Conservation (phyloP, 2,888 invertebrate species). For the Platypus cylindrus region DNA sequence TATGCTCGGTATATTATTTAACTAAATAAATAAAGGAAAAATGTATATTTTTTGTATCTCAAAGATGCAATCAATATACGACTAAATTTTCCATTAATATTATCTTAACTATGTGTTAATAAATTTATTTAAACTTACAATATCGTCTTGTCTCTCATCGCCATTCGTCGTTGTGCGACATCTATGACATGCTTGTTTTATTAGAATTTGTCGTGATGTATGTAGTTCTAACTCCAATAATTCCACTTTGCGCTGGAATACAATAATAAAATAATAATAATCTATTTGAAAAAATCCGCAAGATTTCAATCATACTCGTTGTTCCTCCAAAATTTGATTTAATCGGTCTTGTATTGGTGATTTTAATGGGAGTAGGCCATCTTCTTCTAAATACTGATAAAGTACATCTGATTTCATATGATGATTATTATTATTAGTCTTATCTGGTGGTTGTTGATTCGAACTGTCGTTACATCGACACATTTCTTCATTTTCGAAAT, state of each 20-base stretch:
- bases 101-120: too few relatives aligned
- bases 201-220: conserved; percentile 60
- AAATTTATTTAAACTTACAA: too few relatives aligned
- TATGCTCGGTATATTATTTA: too few relatives aligned
- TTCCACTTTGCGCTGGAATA: conserved; percentile 58
- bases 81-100: too few relatives aligned
- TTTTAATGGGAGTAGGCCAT: conserved; percentile 59
- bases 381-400: conserved; percentile 56
- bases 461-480: too few relatives aligned
- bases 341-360: conserved; percentile 66
- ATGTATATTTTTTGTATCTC: too few relatives aligned
- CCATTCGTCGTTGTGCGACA: conserved; percentile 38
- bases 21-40: too few relatives aligned
- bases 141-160: conserved; percentile 43
- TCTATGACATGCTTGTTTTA: conserved; percentile 53
- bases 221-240: conserved; percentile 65
- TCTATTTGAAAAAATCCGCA: neutral
- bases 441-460: too few relatives aligned
- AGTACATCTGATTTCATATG: too few relatives aligned
- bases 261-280: neutral
- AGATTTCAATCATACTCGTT: conserved; percentile 44
- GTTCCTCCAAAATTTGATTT: conserved; percentile 68
- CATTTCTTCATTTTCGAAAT: conserved; percentile 6
- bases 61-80: too few relatives aligned
- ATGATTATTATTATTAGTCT: too few relatives aligned